These are phyloP conservation scores for Hippasteria phrygiana DNA, from an alignment of 53 echinoderm and acorn worm species.

Conservation along the genomic window DNA sequence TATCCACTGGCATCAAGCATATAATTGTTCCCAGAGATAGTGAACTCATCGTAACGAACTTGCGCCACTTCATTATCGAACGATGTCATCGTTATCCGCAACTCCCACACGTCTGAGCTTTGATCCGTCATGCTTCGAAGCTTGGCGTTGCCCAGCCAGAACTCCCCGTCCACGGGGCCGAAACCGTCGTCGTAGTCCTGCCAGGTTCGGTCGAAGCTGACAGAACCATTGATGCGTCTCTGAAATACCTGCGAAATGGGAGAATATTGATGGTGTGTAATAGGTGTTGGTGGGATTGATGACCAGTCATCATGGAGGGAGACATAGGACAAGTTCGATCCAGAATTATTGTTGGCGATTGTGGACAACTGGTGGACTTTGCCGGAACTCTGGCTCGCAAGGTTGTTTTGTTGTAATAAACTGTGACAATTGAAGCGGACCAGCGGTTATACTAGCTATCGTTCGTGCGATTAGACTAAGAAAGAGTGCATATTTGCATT, in stretches of 20 bases:
- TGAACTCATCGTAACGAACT: not conserved
- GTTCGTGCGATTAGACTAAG: too few species aligned
- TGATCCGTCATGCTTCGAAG: constrained; percentile 13
- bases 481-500: too few species aligned
- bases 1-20: not conserved
- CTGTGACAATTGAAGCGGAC: too few species aligned
- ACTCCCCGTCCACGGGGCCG: constrained; percentile 39
- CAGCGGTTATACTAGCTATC: too few species aligned
- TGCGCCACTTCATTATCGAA: not conserved
- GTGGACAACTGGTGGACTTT: too few species aligned
- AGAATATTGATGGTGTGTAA: not conserved
- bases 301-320: too few species aligned
- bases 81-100: not conserved
- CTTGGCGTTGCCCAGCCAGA: constrained; percentile 51
- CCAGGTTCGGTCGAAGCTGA: constrained; percentile 30
- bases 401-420: too few species aligned
- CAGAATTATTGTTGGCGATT: too few species aligned
- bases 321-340: too few species aligned
- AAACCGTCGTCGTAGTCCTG: constrained; percentile 40
- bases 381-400: too few species aligned
- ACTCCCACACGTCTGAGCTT: not conserved
- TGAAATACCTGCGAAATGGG: constrained; percentile 31
- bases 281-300: too few species aligned
- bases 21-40: not conserved
- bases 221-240: constrained; percentile 30